Conservation (phyloP, 2,888 invertebrate species). For the Sceliomorpha sp. region DNA sequence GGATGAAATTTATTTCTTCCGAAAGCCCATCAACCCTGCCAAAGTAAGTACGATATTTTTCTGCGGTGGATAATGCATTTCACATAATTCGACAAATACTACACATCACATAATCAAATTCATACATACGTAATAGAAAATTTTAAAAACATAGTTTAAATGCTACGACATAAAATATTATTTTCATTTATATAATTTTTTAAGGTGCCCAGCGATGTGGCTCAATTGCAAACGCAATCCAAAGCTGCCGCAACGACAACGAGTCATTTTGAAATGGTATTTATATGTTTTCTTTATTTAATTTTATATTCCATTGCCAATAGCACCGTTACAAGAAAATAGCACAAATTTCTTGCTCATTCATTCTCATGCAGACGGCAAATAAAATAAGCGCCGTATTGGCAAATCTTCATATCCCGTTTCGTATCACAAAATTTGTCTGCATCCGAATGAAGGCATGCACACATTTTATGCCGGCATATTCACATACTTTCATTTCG, state of each 20-base stretch:
- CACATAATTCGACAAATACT: neutral
- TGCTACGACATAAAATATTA: neutral
- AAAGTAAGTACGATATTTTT: slow-evolving; percentile 79
- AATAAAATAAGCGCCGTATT: slow-evolving; percentile 6
- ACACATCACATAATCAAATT: neutral
- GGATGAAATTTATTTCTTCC: slow-evolving; percentile 94
- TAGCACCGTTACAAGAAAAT: slow-evolving; percentile 22
- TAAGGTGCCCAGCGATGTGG: slow-evolving; percentile 77
- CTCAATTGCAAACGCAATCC: slow-evolving; percentile 76
- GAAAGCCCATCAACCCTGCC: slow-evolving; percentile 85
- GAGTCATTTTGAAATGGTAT: slow-evolving; percentile 78
- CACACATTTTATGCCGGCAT: slow-evolving; percentile 79
- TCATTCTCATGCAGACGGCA: slow-evolving; percentile 56
- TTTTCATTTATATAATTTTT: slow-evolving; percentile 19
- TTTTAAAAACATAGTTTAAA: neutral
- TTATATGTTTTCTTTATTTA: slow-evolving; percentile 54
- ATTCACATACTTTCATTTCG: slow-evolving; percentile 68
- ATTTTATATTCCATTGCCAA: slow-evolving; percentile 15
- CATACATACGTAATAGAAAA: neutral
- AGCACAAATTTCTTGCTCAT: slow-evolving; percentile 38
- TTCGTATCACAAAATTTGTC: slow-evolving; percentile 36
- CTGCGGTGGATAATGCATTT: neutral
- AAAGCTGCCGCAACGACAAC: slow-evolving; percentile 75
- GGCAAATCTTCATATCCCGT: too few relatives aligned
- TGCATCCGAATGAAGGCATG: slow-evolving; percentile 70